These are phyloP conservation scores for Sisyra terminalis DNA, from an alignment of 2,888 invertebrate species.

Conservation along the genomic window DNA sequence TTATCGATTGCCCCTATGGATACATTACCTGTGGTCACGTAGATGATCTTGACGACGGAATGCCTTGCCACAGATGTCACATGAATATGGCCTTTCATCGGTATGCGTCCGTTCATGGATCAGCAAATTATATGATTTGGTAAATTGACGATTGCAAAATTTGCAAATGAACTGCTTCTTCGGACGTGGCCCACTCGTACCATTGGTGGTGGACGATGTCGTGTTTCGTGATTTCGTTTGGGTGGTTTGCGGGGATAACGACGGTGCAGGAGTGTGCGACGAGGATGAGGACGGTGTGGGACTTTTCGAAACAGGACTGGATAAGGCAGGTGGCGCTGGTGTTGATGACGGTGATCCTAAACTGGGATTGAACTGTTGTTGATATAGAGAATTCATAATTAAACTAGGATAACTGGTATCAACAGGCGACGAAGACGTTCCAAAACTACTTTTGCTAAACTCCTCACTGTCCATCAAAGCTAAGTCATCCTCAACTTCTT, in stretches of 20 bases:
- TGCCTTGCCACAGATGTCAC: constrained; percentile 91
- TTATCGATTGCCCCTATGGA: no score
- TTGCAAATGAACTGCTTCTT: constrained; percentile 92
- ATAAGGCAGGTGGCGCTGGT: constrained; percentile 28
- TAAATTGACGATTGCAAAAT: constrained; percentile 93
- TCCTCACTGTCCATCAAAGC: constrained; percentile 58
- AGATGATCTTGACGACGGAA: constrained; percentile 91
- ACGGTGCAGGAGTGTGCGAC: constrained; percentile 27
- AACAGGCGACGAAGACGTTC: constrained; percentile 33
- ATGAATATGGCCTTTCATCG: constrained; percentile 89
- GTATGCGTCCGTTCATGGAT: constrained; percentile 97
- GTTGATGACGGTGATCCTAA: constrained; percentile 27
- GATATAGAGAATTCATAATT: constrained; percentile 50
- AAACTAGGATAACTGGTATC: constrained; percentile 55
- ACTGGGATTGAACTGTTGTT: constrained; percentile 33
- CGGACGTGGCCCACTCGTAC: constrained; percentile 31
- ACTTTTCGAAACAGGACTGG: constrained; percentile 29
- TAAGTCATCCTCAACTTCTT: constrained; percentile 58
- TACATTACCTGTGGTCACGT: constrained; percentile 65
- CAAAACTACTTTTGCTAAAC: constrained; percentile 26
- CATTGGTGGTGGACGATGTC: constrained; percentile 14
- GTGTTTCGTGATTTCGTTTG: constrained; percentile 9
- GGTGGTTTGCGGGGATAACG: constrained; percentile 28
- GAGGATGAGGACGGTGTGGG: constrained; percentile 17
- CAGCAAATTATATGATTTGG: constrained; percentile 92